Base-by-base conservation (phyloP, 2,888 invertebrate species). In the Drosophila trichaetosa region DNA sequence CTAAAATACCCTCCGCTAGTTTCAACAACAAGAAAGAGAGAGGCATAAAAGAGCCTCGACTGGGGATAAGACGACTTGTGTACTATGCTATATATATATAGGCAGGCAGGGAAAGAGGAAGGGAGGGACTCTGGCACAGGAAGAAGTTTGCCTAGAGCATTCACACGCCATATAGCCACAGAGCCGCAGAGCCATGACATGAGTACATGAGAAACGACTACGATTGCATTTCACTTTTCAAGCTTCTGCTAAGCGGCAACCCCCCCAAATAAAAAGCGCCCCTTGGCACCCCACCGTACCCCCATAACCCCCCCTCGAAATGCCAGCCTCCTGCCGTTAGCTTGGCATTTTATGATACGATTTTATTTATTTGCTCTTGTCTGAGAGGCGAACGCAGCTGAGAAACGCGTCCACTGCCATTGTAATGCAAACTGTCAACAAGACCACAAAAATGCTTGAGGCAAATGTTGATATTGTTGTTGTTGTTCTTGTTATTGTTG, bases 381-480 rank as follows among this genome's bases (percentile, higher is more conserved):
- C 75, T 69, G 69, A 69, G 54, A 56, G 69, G 54, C n/a, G 33
- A 34, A 24, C 24, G 53, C 16, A 34, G 49, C 78, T 65, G 51
- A 52, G 78, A 53, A 62, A 46, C 66, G 66, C 82, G 74, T 84
- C 79, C 85, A 24, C 46, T 84, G 69, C 75, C 88, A 88, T 86
- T 89, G 90, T 86, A 89, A 86, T 89, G 80, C 85, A 76, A 85
- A 87, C 90, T 86, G 85, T 86, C 85, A 86, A 86, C 90, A 87
- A 85, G 76, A 83, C 84, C 87, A 54, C 82, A 83, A 83, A 71
- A 86, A 68, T 74, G 83, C 80, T 83, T 58, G 53, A 80, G 83
- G 71, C 83, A 76, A 70, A 67, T 74, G 68, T 74, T 73, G 56
- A 51, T 60, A 48, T 69, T 69, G 38, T 51, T 61, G 18, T 34